Conservation (phyloP, 1,140 invertebrate species). For the Leptoteleia sp. region DNA sequence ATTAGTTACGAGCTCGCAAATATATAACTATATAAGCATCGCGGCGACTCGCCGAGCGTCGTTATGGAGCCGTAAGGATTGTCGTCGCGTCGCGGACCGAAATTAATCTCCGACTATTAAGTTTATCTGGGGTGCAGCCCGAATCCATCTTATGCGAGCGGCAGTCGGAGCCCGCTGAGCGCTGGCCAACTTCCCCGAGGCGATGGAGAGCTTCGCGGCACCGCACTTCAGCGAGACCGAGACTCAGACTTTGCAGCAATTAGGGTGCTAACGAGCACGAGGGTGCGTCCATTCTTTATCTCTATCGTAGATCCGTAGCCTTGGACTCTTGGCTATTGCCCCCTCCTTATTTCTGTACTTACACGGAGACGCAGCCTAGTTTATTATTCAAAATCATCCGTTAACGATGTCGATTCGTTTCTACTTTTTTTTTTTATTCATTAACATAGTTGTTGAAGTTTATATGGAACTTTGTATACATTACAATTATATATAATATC, state of each 20-base stretch:
- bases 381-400: slow-evolving; percentile 33
- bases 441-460: too few species aligned
- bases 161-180: slow-evolving; percentile 3
- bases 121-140: slow-evolving; percentile 73
- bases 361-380: slow-evolving; percentile 18
- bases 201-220: slow-evolving; percentile 18
- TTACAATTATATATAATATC: too few species aligned
- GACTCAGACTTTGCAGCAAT: slow-evolving; percentile 57
- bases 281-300: slow-evolving; percentile 61
- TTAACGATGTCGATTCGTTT: slow-evolving; percentile 6
- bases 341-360: slow-evolving; percentile 15
- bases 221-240: slow-evolving; percentile 36
- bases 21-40: slow-evolving; percentile 47
- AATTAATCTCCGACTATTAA: slow-evolving; percentile 76
- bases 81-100: slow-evolving; percentile 55
- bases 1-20: slow-evolving; percentile 61
- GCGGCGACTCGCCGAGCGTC: slow-evolving; percentile 26
- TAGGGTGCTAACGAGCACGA: slow-evolving; percentile 69
- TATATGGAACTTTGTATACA: too few species aligned
- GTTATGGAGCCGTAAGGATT: slow-evolving; percentile 53
- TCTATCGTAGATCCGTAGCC: slow-evolving; percentile 33
- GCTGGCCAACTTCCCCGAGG: slow-evolving; percentile 36
- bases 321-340: background rate
- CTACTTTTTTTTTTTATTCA: too few species aligned
- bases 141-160: slow-evolving; percentile 49